Conservation (phyloP, 2,113 vertebrate species). For the Vidua macroura region DNA sequence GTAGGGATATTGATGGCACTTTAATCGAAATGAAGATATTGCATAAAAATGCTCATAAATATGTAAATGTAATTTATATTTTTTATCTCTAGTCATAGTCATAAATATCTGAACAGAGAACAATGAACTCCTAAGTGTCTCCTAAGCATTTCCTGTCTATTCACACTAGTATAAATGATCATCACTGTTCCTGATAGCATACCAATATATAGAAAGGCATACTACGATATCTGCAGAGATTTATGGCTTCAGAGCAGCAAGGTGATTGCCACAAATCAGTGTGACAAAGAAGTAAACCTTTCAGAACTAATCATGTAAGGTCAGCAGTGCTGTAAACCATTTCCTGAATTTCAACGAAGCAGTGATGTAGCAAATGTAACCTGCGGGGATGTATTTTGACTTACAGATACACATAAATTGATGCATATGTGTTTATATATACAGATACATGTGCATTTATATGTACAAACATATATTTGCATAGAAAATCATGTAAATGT, state of each 20-base stretch:
- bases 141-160: background rate
- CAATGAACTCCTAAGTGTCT: conserved; percentile 10
- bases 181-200: background rate
- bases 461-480: background rate
- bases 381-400: background rate
- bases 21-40: background rate
- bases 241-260: conserved; percentile 6
- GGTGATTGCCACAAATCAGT: conserved; percentile 45
- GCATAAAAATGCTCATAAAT: conserved; percentile 20
- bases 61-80: conserved; percentile 50
- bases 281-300: conserved; percentile 31
- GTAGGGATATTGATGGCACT: background rate
- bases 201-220: background rate
- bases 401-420: background rate
- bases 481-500: background rate
- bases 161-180: background rate
- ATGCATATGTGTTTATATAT: background rate
- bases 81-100: conserved; percentile 26
- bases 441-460: background rate
- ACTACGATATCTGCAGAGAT: background rate
- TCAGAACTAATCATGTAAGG: conserved; percentile 29
- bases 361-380: background rate
- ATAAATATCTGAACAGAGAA: conserved; percentile 40
- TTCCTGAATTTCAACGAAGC: background rate
- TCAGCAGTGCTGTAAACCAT: conserved; percentile 2